Base-by-base conservation (phyloP, 2,888 invertebrate species). In the Caenorhabditis japonica region DNA sequence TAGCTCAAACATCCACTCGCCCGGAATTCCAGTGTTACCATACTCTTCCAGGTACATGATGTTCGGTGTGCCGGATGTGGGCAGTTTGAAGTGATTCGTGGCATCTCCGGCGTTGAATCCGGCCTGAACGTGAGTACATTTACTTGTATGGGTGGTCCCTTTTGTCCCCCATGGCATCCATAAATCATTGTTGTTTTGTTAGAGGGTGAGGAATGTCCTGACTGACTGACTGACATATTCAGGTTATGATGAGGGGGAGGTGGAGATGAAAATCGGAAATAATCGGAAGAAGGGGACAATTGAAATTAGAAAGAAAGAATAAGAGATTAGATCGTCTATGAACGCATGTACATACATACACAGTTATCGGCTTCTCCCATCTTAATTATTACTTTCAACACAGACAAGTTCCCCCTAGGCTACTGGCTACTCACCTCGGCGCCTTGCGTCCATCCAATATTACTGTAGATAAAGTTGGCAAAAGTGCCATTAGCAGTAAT, bases 1-100 rank as follows among this genome's bases (percentile, higher is more conserved):
- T 33, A 87, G 61, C 49, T 83, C 83, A 59, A 88, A 87, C 84
- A 87, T 87, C 87, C 87, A 87, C 61, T 87, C 87, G 30, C 87
- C 87, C 3, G 72, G 72, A 5, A 80, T 80, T 59, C 80, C 83
- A 4, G 87, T 87, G 71, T 87, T 87, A 30, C 87, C 87, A 64
- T 85, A 82, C 60, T 87, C 87, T 64, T 85, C 85, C 73, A 87
- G 62, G 71, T 82, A 86, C 85, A 85, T 85, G 25, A 87, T 86
- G 52, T 85, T 84, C n/a, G 81, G 83, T 3, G 85, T 85, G 44
- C 86, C 87, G 15, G 85, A 84, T 5, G 83, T 83, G 8, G 85
- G 87, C 41, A 87, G 75, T 17, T 83, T 78, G 76, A 81, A 86
- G 51, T 79, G 77, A 17, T 66, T 68, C n/a, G 70, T 64, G 13